Conservation (phyloP, 2,797 vertebrate genomes). For the Sebastes cheni region DNA sequence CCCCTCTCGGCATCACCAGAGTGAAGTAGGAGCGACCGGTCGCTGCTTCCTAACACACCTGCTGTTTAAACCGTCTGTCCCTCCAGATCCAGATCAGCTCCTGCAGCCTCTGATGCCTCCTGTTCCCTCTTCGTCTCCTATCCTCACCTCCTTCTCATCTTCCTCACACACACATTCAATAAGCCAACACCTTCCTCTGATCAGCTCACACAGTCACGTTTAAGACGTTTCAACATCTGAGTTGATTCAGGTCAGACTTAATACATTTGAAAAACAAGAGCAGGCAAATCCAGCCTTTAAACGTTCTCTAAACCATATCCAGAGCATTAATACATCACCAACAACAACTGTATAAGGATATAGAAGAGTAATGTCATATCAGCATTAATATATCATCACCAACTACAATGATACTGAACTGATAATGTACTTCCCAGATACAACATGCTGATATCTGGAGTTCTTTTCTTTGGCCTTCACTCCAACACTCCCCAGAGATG, state of each 20-base stretch:
- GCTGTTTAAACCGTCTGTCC: constrained; percentile 75
- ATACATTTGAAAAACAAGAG: neutral
- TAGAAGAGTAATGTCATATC: too few relatives aligned
- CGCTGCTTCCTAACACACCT: constrained; percentile 71
- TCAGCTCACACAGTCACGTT: neutral
- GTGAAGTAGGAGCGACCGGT: constrained; percentile 62
- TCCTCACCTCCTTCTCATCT: neutral
- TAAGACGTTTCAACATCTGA: neutral
- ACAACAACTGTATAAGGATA: too few relatives aligned
- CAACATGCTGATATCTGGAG: too few relatives aligned
- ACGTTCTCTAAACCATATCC: too few relatives aligned
- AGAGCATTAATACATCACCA: too few relatives aligned
- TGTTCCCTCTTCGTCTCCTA: neutral
- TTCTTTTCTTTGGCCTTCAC: neutral
- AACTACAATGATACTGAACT: too few relatives aligned
- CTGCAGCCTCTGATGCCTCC: neutral
- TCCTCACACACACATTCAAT: neutral
- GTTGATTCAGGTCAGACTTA: neutral
- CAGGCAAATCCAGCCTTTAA: neutral
- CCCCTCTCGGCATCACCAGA: constrained; percentile 2
- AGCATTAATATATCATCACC: too few relatives aligned
- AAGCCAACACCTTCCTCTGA: neutral
- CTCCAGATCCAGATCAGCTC: constrained; percentile 34
- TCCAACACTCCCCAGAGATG: neutral
- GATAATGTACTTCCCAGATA: too few relatives aligned